These are phyloP conservation scores for Clarias batrachus DNA, from an alignment of 2,113 vertebrate species.

Conservation along the genomic window DNA sequence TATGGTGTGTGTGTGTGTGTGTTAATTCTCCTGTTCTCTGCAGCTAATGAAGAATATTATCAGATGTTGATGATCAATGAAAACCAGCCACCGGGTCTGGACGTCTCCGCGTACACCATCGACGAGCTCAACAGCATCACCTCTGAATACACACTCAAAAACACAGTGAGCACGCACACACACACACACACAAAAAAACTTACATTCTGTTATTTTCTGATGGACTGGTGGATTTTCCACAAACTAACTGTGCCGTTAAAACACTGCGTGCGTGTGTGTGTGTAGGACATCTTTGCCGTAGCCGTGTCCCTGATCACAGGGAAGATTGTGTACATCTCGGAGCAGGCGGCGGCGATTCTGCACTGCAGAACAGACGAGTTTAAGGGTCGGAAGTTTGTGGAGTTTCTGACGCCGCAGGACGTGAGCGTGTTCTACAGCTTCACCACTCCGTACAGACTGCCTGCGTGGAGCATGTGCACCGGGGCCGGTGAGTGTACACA, in stretches of 20 bases:
- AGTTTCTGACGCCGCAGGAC: slow-evolving; percentile 89
- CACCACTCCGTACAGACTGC: slow-evolving; percentile 84
- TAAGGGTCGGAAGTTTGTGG: slow-evolving; percentile 86
- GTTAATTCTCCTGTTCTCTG: neutral
- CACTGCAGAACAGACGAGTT: slow-evolving; percentile 82
- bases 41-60: slow-evolving; percentile 84
- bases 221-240: neutral
- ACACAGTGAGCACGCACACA: slow-evolving; percentile 65
- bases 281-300: slow-evolving; percentile 88
- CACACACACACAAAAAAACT: neutral
- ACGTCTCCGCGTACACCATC: slow-evolving; percentile 73
- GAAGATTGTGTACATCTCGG: slow-evolving; percentile 90
- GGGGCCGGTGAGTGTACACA: slow-evolving; percentile 74
- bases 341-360: slow-evolving; percentile 84
- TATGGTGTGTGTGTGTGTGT: slow-evolving; percentile 23
- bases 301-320: slow-evolving; percentile 88
- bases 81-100: slow-evolving; percentile 66
- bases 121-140: slow-evolving; percentile 76
- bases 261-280: slow-evolving; percentile 2
- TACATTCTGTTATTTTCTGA: neutral
- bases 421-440: slow-evolving; percentile 91
- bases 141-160: slow-evolving; percentile 74
- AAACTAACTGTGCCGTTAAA: neutral
- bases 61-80: slow-evolving; percentile 77
- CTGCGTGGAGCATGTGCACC: slow-evolving; percentile 83